Evolutionary conservation across 2,113 vertebrate genomes (phyloP).

Genomic region (Monopterus albus): DNA sequence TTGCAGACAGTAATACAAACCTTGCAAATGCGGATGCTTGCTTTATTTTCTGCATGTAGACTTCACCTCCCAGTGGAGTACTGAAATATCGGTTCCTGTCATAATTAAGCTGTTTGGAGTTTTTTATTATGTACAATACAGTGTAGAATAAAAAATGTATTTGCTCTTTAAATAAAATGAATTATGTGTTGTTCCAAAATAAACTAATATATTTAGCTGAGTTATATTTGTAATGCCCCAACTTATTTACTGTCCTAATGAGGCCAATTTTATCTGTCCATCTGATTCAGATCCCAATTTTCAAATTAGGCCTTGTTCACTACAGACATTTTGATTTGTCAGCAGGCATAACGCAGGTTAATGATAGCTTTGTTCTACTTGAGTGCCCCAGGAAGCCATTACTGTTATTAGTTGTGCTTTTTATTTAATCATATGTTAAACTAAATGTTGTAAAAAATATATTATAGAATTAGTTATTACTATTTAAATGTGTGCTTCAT

Average conservation of each 20-base stretch:
- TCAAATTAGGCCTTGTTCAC: too few relatives aligned
- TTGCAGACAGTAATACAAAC: not conserved
- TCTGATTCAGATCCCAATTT: not conserved
- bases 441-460: too few relatives aligned
- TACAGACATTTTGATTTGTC: too few relatives aligned
- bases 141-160: slow-evolving; percentile 1
- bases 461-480: too few relatives aligned
- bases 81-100: not conserved
- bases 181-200: slow-evolving; percentile 9
- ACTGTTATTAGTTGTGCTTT: too few relatives aligned
- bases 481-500: too few relatives aligned
- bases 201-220: slow-evolving; percentile 44
- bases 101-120: slow-evolving; percentile 24
- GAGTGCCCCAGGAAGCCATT: too few relatives aligned
- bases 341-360: too few relatives aligned
- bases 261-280: not conserved
- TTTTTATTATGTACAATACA: slow-evolving; percentile 3
- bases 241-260: not conserved
- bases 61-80: not conserved
- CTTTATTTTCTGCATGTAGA: slow-evolving; percentile 11
- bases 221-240: slow-evolving; percentile 4
- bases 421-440: too few relatives aligned
- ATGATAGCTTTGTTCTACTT: too few relatives aligned
- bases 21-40: not conserved
- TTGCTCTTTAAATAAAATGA: slow-evolving; percentile 15